A percentile compares a stretch with the other conserved stretches of the same genome.
Conservation (phyloP, 2,113 vertebrate genomes). For the Callionymus lyra region DNA sequence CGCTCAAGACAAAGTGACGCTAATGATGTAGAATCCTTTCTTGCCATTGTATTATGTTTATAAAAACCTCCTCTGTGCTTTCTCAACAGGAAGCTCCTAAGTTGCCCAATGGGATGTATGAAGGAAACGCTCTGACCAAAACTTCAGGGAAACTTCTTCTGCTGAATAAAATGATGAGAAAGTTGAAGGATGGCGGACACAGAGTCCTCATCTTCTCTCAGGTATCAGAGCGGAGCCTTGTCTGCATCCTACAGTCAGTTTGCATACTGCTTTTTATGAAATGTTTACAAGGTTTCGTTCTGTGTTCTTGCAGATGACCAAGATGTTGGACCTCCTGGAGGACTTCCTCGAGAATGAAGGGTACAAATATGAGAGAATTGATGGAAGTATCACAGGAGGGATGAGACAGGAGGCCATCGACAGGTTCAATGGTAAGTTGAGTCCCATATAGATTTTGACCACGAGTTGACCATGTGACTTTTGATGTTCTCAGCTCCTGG, state of each 20-base stretch:
- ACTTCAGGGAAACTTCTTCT: constrained; percentile 85
- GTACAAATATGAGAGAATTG: constrained; percentile 95
- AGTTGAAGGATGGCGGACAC: constrained; percentile 90
- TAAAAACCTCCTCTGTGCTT: too few relatives aligned
- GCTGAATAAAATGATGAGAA: constrained; percentile 93
- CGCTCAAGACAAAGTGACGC: too few relatives aligned
- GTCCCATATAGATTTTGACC: neutral
- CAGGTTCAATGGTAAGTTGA: constrained; percentile 89
- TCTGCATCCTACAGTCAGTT: neutral
- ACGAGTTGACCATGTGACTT: neutral
- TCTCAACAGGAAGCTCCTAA: constrained; percentile 88
- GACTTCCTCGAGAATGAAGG: constrained; percentile 95
- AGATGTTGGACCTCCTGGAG: constrained; percentile 94
- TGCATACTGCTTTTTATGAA: neutral
- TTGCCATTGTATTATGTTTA: too few relatives aligned
- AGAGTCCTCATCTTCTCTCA: constrained; percentile 95
- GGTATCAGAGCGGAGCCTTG: constrained; percentile 53
- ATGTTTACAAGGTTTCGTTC: neutral
- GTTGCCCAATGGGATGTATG: constrained; percentile 98
- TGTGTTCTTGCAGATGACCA: constrained; percentile 79
- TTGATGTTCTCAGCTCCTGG: constrained; percentile 75
- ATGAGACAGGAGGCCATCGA: constrained; percentile 99
- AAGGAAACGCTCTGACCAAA: constrained; percentile 84
- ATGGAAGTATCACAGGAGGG: constrained; percentile 92
- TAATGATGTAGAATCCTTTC: too few relatives aligned